Evolutionary conservation across 1,140 invertebrate species (phyloP), one percentile per base, ranked within the genome.

Genomic region (Diachasmimorpha longicaudata): DNA sequence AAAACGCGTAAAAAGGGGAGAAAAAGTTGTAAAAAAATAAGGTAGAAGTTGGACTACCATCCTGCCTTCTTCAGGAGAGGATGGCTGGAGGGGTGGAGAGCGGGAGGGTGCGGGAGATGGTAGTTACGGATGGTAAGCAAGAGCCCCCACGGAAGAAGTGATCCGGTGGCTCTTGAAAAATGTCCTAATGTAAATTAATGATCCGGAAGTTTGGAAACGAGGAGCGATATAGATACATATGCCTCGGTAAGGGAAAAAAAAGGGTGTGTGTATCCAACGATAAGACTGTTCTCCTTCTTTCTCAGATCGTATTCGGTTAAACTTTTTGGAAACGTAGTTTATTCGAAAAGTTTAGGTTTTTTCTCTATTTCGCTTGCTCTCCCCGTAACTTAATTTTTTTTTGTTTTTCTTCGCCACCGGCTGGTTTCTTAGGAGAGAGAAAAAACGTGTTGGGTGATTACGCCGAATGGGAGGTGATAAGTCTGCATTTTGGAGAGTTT

Each of bases 181-280:
- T 85, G 82, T 80, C 81, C 80, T 81, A 82, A 81, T 85, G 81
- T 80, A 83, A 85, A 85, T 86, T 86, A 86, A 85, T 85, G 82
- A 81, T 70, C 76, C 78, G 79, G 79, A 85, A 85, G 84, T 85
- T 85, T 82, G 72, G 6, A 79, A 74, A 71, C 63, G 75, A 74
- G 81, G 72, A 71, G 74, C 48, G 70, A 67, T 74, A 72, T 70
- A 67, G 70, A 78, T 72, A 70, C 70, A 58, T 73, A 75, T 63
- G 70, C 77, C 76, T 77, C 55, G 80, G 79, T 79, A 80, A 52
- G 74, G 42, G 76, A 58, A 66, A 63, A 63, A 31, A 63, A 31
- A 63, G 23, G 10, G 58, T 9, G 58, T 63, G 58, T 63, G 58
- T 63, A 63, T 63, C 58, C 23, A 25, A 48, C 48, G 23, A 48